A percentile compares a stretch with the other conserved stretches of the same genome.
Evolutionary conservation across 2,113 vertebrate genomes (phyloP).

Genomic region (Bubo scandiacus): DNA sequence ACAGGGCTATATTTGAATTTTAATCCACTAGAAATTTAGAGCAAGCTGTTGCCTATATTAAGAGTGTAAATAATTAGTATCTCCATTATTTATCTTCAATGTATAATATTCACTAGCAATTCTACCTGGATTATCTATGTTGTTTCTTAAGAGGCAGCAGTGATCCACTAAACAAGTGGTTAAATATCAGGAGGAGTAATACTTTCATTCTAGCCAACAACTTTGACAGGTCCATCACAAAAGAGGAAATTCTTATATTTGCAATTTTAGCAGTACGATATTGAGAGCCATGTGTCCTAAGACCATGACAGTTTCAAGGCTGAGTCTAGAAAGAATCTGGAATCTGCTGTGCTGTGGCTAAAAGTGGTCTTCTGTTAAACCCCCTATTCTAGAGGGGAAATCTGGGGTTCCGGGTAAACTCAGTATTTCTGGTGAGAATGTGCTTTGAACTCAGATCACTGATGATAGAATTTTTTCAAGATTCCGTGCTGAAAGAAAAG

Average conservation of each 20-base stretch:
- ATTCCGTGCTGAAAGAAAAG: neutral
- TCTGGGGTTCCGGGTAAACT: neutral
- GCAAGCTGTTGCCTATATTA: neutral
- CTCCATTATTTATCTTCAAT: neutral
- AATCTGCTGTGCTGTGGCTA: neutral
- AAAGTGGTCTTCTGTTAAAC: neutral
- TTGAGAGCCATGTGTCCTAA: neutral
- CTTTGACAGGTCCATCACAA: neutral
- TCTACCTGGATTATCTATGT: neutral
- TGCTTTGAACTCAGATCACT: neutral
- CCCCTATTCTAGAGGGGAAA: neutral
- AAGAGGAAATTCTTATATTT: neutral
- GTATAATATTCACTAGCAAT: neutral
- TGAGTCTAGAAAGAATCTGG: neutral
- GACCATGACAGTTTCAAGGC: neutral
- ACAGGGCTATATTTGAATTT: neutral
- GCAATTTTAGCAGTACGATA: neutral
- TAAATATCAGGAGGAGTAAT: neutral
- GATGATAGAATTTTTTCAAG: neutral
- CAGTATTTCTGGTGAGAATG: neutral
- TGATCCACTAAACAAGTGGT: neutral
- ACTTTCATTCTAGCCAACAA: neutral
- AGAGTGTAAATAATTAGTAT: neutral
- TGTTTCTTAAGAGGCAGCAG: neutral
- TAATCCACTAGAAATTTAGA: neutral